Evolutionary conservation across 2,113 vertebrate species (phyloP), one percentile per base, ranked within the genome.

Genomic region (Mixornis gularis): DNA sequence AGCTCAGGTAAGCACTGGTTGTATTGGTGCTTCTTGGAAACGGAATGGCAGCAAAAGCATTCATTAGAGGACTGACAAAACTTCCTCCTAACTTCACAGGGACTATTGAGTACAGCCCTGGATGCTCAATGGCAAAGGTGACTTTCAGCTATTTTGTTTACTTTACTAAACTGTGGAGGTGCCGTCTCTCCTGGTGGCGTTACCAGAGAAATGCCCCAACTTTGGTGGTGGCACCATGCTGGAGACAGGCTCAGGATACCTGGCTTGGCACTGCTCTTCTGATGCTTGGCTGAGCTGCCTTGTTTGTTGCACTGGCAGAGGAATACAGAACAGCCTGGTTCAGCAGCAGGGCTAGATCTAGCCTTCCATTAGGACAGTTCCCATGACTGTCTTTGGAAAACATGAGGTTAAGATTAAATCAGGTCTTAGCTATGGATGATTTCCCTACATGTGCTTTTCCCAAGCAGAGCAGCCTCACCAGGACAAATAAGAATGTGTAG

Each of bases 1-100:
- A 87, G 43, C 22, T 29, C 0, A 0, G 29, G 19, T 34, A 40
- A 59, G 64, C 2, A 1, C 43, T 30, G 40, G 12, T 70, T 83
- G 12, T 30, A 27, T 29, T 1, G 0, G 29, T 72, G 32, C 71
- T 62, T 58, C 79, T 72, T 60, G 68, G 82, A 85, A 85, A 38
- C 0, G 60, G 56, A 84, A 68, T 3, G 70, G 48, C 53, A 41
- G 27, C 18, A 66, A 52, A 79, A n/a, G 4, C 56, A 24, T n/a
- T 83, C 52, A 52, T 71, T 68, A 60, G 58, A 80, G 56, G 18
- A 12, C 3, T 59, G n/a, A 32, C 60, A 77, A 43, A 70, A 15
- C 20, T 71, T 40, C 48, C 62, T 86, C 60, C 25, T 14, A n/a
- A 0, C 21, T 77, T 80, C 56, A 3, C 3, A 56, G 36, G 12